These are phyloP conservation scores for Samia ricini DNA, from an alignment of 1,140 invertebrate genomes.

Conservation along the genomic window DNA sequence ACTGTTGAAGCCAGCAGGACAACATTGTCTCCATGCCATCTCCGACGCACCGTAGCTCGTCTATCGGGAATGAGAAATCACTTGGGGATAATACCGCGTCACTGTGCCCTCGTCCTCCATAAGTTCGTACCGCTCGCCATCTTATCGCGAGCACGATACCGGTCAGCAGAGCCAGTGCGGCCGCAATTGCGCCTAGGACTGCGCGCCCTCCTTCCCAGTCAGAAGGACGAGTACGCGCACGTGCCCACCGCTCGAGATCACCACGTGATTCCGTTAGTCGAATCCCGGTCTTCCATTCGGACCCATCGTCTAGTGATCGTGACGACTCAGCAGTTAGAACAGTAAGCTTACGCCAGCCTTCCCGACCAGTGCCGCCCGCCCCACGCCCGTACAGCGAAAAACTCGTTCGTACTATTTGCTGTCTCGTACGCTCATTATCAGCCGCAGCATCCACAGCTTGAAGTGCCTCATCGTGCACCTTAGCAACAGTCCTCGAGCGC, in stretches of 20 bases:
- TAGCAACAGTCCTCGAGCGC: background rate
- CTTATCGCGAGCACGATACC: conserved; percentile 12
- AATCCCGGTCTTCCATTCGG: conserved; percentile 33
- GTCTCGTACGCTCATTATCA: background rate
- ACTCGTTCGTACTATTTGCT: background rate
- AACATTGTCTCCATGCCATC: conserved; percentile 90
- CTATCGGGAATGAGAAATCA: conserved; percentile 53
- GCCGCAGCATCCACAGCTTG: background rate
- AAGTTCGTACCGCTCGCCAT: conserved; percentile 14
- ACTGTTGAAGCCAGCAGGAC: conserved; percentile 88
- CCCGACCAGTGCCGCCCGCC: background rate
- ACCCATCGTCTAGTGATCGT: conserved; percentile 22
- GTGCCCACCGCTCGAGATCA: conserved; percentile 18
- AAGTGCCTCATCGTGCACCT: background rate
- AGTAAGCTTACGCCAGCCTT: conserved; percentile 29
- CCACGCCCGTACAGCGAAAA: conserved; percentile 34
- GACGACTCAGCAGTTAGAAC: conserved; percentile 22
- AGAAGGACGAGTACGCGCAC: background rate
- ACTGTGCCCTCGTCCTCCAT: conserved; percentile 13
- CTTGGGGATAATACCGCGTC: conserved; percentile 30
- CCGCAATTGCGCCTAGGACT: conserved; percentile 13
- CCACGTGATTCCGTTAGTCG: conserved; percentile 17
- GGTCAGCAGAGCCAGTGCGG: background rate
- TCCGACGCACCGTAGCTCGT: conserved; percentile 78
- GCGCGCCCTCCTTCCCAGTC: background rate